A percentile compares a stretch with the other conserved stretches of the same genome.
Evolutionary conservation across 2,888 invertebrate species (phyloP).

Genomic region (Mongoloraphidia duomilia): DNA sequence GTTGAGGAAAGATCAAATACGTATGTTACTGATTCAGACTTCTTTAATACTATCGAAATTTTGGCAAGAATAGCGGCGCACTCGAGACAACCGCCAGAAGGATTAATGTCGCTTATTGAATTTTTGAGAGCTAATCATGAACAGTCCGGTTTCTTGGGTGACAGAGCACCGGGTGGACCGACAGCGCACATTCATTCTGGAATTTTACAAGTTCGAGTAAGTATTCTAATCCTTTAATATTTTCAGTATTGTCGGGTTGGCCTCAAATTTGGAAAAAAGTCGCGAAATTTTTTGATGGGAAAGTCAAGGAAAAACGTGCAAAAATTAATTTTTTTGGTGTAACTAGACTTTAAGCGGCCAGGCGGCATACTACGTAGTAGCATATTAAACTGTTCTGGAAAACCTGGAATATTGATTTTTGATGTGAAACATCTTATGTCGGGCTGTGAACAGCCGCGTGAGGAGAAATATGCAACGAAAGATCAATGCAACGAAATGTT

Average conservation of each 20-base stretch:
- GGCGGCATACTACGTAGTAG: no score
- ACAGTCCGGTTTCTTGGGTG: conserved; percentile 53
- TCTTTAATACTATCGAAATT: conserved; percentile 76
- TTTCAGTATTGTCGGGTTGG: neutral
- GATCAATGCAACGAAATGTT: no score
- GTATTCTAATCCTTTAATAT: conserved; percentile 19
- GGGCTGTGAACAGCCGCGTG: no score
- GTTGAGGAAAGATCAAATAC: conserved; percentile 69
- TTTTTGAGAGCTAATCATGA: conserved; percentile 63
- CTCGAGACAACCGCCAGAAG: conserved; percentile 67
- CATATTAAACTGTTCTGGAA: no score
- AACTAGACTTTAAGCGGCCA: no score
- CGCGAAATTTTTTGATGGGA: no score
- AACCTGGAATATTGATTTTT: neutral
- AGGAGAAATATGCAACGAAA: no score
- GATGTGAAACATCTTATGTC: no score
- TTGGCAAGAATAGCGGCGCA: conserved; percentile 63
- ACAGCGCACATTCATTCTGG: conserved; percentile 88
- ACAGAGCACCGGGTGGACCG: conserved; percentile 63
- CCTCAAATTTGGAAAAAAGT: neutral
- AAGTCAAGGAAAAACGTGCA: no score
- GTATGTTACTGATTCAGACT: conserved; percentile 67
- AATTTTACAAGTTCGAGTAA: conserved; percentile 67
- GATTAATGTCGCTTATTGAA: conserved; percentile 67
- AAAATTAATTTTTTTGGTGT: no score